A percentile compares a stretch with the other conserved stretches of the same genome.
phyloP scores from a whole-genome alignment of 2,888 invertebrate genomes.

The Galerucella nymphaeae region DNA sequence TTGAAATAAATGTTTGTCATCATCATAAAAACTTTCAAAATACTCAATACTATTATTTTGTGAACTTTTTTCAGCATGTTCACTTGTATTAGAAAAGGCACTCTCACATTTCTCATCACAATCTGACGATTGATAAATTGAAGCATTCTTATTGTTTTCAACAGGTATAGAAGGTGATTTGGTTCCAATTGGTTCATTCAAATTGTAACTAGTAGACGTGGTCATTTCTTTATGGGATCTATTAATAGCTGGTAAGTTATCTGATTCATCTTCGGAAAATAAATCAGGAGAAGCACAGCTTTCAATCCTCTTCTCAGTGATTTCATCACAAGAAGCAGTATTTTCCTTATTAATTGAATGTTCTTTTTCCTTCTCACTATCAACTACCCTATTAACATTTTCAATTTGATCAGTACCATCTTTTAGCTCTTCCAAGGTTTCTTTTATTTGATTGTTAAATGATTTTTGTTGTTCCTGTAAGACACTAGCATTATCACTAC shows the following conservation, averaged over 20 bases:
- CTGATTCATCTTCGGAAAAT: constrained; percentile 17
- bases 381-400: background rate
- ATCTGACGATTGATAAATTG: too few species aligned
- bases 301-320: background rate
- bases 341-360: background rate
- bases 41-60: constrained; percentile 36
- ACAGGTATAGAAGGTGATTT: too few species aligned
- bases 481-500: background rate
- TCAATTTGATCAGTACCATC: background rate
- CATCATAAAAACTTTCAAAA: constrained; percentile 40
- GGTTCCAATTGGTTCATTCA: background rate
- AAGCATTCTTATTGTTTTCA: too few species aligned
- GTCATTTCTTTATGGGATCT: background rate
- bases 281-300: constrained; percentile 3
- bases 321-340: background rate
- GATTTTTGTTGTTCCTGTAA: background rate
- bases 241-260: constrained; percentile 1
- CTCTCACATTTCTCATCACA: too few species aligned
- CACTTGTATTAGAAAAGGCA: constrained; percentile 69
- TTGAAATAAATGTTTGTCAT: constrained; percentile 37
- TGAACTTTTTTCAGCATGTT: constrained; percentile 27
- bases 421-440: background rate
- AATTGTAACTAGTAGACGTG: too few species aligned
- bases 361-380: background rate
- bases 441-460: background rate